These are phyloP conservation scores for Oryctolagus cuniculus DNA, from an alignment of 2,113 vertebrate species.

Conservation along the genomic window mOryCun1.1 NC_091434.1:80338501-80339000, in stretches of 20 bases:
- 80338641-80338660: slow-evolving; percentile 46
- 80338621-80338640: background rate
- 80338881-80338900: background rate
- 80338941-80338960: slow-evolving; percentile 2
- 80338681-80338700: background rate
- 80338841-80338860: slow-evolving; percentile 36
- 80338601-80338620: background rate
- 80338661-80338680: slow-evolving; percentile 6
- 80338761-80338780: background rate
- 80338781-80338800: slow-evolving; percentile 42
- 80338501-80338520: background rate
- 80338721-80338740: background rate
- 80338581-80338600: background rate
- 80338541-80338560: slow-evolving; percentile 35
- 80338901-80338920: slow-evolving; percentile 27
- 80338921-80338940: slow-evolving; percentile 11
- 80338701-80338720: background rate
- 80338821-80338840: slow-evolving; percentile 1
- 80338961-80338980: background rate
- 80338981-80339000: slow-evolving; percentile 63
- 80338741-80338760: background rate
- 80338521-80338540: slow-evolving; percentile 21
- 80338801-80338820: background rate
- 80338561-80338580: slow-evolving; percentile 26
- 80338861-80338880: background rate